phyloP scores from a whole-genome alignment of 2,888 invertebrate genomes.

The Melolontha melolontha region DNA sequence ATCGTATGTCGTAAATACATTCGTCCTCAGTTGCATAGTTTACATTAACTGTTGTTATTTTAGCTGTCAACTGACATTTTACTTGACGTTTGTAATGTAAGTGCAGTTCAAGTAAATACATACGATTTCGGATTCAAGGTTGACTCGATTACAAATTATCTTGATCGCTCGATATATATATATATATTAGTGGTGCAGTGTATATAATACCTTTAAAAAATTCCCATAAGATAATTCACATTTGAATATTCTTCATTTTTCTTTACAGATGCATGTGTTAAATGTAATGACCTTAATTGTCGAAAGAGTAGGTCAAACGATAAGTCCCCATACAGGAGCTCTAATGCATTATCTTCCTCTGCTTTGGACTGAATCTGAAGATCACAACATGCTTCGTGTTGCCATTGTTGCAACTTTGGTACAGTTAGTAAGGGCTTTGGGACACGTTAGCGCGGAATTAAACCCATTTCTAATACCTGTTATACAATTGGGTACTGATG shows the following conservation, averaged over 20 bases:
- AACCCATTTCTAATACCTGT: conserved; percentile 76
- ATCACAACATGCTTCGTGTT: conserved; percentile 90
- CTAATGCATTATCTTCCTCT: conserved; percentile 87
- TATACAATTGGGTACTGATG: conserved; percentile 81
- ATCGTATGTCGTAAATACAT: too few species aligned
- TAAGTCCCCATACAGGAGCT: conserved; percentile 76
- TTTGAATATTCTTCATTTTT: conserved; percentile 6
- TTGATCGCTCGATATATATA: too few species aligned
- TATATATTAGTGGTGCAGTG: too few species aligned
- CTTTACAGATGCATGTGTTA: conserved; percentile 85
- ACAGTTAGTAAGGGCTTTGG: conserved; percentile 83
- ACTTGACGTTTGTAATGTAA: too few species aligned
- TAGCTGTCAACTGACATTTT: too few species aligned
- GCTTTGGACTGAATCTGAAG: conserved; percentile 89
- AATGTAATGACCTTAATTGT: conserved; percentile 91
- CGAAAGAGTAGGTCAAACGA: conserved; percentile 84
- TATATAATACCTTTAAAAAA: too few species aligned
- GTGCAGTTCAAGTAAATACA: too few species aligned
- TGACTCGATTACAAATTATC: too few species aligned
- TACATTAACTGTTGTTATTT: too few species aligned
- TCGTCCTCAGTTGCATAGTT: too few species aligned
- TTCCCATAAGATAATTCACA: not conserved
- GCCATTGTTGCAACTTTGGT: conserved; percentile 90
- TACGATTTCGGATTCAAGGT: too few species aligned
- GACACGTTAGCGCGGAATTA: conserved; percentile 68